Evolutionary conservation across 2,113 vertebrate species (phyloP).

Genomic region (Charadrius vociferus): DNA sequence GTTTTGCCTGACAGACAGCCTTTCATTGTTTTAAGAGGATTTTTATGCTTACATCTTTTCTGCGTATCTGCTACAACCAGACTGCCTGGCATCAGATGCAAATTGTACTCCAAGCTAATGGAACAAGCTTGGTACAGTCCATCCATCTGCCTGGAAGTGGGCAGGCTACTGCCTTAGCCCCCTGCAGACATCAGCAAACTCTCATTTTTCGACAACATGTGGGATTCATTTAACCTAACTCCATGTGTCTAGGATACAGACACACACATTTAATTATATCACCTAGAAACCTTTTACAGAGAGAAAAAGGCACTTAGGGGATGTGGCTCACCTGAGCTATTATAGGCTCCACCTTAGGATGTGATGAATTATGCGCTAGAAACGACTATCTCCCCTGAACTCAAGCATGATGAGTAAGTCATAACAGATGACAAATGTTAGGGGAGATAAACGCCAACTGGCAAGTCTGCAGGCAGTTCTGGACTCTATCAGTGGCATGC

Average conservation of each 20-base stretch:
- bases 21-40: neutral
- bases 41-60: neutral
- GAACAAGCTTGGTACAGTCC: neutral
- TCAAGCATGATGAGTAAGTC: neutral
- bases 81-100: neutral
- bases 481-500: neutral
- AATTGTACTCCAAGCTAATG: neutral
- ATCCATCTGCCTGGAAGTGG: neutral
- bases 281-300: neutral
- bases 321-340: neutral
- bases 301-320: neutral
- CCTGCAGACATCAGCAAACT: neutral
- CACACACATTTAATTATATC: neutral
- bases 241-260: neutral
- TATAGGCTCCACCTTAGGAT: neutral
- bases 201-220: neutral
- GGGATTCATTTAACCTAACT: neutral
- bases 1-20: neutral
- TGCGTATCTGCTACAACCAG: neutral
- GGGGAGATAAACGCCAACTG: neutral
- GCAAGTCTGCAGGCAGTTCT: neutral
- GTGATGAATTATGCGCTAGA: neutral
- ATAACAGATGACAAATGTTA: neutral
- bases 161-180: neutral
- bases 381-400: rapidly evolving